Evolutionary conservation across 2,113 vertebrate genomes (phyloP).

Genomic region (Malurus melanocephalus): DNA sequence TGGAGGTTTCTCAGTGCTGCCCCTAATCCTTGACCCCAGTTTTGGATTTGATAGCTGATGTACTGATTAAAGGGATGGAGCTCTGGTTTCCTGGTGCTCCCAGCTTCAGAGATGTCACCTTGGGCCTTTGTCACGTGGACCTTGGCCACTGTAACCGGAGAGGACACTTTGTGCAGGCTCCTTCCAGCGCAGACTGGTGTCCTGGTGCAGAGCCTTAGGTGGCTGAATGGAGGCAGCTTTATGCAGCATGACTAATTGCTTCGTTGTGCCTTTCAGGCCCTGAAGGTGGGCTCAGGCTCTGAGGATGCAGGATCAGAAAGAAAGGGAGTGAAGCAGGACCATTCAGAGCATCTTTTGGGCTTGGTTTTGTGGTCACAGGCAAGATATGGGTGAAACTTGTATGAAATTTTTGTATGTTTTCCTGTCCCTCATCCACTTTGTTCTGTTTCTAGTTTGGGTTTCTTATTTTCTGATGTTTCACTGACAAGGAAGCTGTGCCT

Average conservation of each 20-base stretch:
- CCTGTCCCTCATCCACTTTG: fast-evolving
- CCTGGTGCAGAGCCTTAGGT: conserved; percentile 30
- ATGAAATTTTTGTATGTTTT: background rate
- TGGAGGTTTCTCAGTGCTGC: fast-evolving
- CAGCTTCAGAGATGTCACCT: background rate
- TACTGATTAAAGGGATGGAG: background rate
- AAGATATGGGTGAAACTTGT: background rate
- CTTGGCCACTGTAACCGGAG: background rate
- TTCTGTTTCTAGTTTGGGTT: background rate
- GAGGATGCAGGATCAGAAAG: fast-evolving
- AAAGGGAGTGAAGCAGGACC: background rate
- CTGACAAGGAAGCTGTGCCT: background rate
- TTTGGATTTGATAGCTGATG: background rate
- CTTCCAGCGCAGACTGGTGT: background rate
- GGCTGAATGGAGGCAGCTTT: conserved; percentile 18
- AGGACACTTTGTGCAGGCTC: background rate
- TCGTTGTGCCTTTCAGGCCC: conserved; percentile 45
- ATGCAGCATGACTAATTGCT: conserved; percentile 43
- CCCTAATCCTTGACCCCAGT: background rate
- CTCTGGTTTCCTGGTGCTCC: background rate
- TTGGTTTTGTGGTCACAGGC: background rate
- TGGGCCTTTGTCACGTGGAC: background rate
- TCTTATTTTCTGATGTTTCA: background rate
- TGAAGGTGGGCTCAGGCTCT: background rate
- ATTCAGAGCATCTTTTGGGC: background rate